Evolutionary conservation across 2,113 vertebrate species (phyloP), one percentile per base, ranked within the genome.

Genomic region (Parotia lawesii): DNA sequence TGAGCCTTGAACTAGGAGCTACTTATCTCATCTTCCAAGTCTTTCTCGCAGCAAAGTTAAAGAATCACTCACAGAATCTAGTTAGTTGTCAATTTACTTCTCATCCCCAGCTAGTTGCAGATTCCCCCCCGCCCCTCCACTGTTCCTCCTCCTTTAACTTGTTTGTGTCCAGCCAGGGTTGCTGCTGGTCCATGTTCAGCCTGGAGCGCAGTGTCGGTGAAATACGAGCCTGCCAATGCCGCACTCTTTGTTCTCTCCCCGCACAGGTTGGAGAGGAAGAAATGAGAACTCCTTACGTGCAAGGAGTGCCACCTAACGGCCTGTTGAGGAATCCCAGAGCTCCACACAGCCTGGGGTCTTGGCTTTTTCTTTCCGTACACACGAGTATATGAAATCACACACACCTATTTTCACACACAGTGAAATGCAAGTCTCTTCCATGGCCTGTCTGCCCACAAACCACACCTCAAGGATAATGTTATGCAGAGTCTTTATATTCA

Each of bases 281-380:
- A 47, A 0, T 1, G 8, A 45, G 18, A 20, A 21, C 25, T 88
- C 75, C 50, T 4, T 3, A 18, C 50, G 33, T 38, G 79, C 37
- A 67, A 64, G 76, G 83, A 74, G 61, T 81, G 92, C 90, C 94
- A 77, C 65, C 95, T 94, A 62, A 54, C 10, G 96, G 94, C 75
- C 10, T 31, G 1, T 1, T 28, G 53, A 8, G 60, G 65, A 69
- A 89, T 60, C 31, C 58, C 71, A 27, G 15, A 37, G 40, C 69
- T 58, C 57, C 57, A 10, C 27, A 6, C 29, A 28, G 28, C 35
- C 29, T 5, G 6, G 1, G 3, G 1, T 5, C 29, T 33, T 3
- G 2, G 20, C 4, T 1, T 5, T 35, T 44, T 37, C 57, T 31
- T 8, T 0, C 25, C 8, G 4, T 14, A 6, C 6, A 22, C 29